These are phyloP conservation scores for Drosophila paramelanica DNA, from an alignment of 2,888 invertebrate genomes.

Conservation along the genomic window DNA sequence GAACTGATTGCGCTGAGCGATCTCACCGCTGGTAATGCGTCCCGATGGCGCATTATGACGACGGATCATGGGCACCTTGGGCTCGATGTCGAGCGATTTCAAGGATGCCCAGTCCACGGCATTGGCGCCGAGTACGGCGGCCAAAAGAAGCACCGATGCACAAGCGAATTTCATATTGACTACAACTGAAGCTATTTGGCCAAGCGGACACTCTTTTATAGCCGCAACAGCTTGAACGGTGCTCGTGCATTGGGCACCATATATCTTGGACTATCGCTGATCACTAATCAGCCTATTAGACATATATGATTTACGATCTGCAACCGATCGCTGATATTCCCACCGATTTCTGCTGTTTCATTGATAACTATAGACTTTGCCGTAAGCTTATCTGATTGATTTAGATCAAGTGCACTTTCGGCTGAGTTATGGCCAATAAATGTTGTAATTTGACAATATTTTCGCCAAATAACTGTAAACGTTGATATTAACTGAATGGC, in stretches of 20 bases:
- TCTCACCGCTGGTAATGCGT: slow-evolving; percentile 78
- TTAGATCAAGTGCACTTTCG: slow-evolving; percentile 9
- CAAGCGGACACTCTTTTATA: slow-evolving; percentile 52
- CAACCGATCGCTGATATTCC: background rate
- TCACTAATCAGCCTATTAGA: slow-evolving; percentile 17
- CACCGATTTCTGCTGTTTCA: background rate
- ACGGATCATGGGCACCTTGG: slow-evolving; percentile 35
- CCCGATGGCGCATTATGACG: slow-evolving; percentile 41
- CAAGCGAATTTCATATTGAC: slow-evolving; percentile 64
- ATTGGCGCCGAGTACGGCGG: slow-evolving; percentile 48
- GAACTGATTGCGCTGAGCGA: slow-evolving; percentile 74
- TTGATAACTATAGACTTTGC: slow-evolving; percentile 1
- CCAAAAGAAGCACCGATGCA: slow-evolving; percentile 50
- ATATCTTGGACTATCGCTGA: slow-evolving; percentile 54
- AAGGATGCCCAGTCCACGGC: slow-evolving; percentile 65
- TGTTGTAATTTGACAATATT: background rate
- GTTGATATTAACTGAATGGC: no score
- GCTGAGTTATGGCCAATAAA: background rate
- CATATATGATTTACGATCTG: slow-evolving; percentile 41
- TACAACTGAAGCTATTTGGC: slow-evolving; percentile 35
- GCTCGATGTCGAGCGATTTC: slow-evolving; percentile 50
- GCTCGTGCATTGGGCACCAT: slow-evolving; percentile 14
- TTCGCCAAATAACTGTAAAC: no score
- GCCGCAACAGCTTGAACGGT: background rate
- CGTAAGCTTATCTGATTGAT: background rate